Base-by-base conservation (phyloP, 1,140 invertebrate genomes). In the Scaptomyza hsui region DNA sequence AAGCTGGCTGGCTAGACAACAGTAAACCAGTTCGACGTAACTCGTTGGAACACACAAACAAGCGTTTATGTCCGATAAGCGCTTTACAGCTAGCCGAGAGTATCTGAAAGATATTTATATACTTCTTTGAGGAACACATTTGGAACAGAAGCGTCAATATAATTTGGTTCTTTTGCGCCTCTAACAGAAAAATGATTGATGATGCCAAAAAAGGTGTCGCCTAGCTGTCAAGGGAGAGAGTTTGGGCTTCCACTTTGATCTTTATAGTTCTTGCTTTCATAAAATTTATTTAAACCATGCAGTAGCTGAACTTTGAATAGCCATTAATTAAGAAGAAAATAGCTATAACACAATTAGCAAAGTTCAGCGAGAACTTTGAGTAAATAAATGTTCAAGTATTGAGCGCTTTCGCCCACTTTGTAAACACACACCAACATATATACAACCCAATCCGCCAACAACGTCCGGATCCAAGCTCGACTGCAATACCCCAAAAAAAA, bases 21-120 rank as follows among this genome's bases (percentile, higher is more conserved):
- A 53, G 39, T 75, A 85, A 83, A 85, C 80, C 80, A 85, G 80
- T 83, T 83, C 44, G 29, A 56, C 48, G 67, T 67, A 81, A 81
- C 78, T 75, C 67, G 78, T 81, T 67, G 59, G 52, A 60, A 81
- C 78, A 81, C 78, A 71, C 75, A 78, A 83, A 78, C 75, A 78
- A 72, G 44, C 62, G 65, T 71, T 21, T 59, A 41, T 78, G 79
- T 71, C 75, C 79, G 79, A 82, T 82, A 82, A 82, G 79, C 79
- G 55, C 48, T 83, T 83, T 62, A 82, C 65, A 76, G 59, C 60
- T 63, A 80, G 56, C 9, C 15, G 44, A 60, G 37, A 60, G 37
- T 69, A 51, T 37, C 45, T 62, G 26, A 67, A 55, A 37, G 32
- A 37, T 37, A 37, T 37, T 37, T 37, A 37, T 3, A 24, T 37